Conservation (phyloP, 1,140 invertebrate species). For the Magallana ariakensis region DNA sequence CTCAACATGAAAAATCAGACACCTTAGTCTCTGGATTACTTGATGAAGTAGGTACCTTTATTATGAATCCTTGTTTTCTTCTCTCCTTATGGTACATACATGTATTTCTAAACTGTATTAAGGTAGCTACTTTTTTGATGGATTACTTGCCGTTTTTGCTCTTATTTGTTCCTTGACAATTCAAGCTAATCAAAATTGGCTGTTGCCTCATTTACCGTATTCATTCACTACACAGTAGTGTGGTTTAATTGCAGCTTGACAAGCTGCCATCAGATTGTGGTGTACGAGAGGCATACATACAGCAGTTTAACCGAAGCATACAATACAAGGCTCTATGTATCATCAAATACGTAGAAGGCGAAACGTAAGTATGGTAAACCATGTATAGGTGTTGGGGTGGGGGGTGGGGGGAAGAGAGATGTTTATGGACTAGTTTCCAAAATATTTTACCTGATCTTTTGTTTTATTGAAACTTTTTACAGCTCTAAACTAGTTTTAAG, state of each 20-base stretch:
- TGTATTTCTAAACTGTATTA: background rate
- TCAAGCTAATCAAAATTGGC: background rate
- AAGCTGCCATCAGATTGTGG: constrained; percentile 70
- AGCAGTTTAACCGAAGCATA: constrained; percentile 68
- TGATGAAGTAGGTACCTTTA: constrained; percentile 66
- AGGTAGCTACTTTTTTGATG: background rate
- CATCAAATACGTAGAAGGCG: constrained; percentile 72
- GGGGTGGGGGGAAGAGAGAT: background rate
- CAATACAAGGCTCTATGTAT: constrained; percentile 71
- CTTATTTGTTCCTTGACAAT: background rate
- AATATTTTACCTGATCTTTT: too few relatives aligned
- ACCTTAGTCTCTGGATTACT: constrained; percentile 67
- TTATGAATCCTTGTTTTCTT: background rate
- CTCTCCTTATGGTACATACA: background rate
- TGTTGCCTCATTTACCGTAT: background rate
- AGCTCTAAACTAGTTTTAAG: too few relatives aligned
- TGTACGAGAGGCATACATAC: constrained; percentile 68
- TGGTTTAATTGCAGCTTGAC: constrained; percentile 61
- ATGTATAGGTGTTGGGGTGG: background rate
- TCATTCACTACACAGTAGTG: background rate
- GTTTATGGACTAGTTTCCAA: too few relatives aligned
- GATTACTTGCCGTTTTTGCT: background rate
- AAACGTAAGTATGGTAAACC: constrained; percentile 69
- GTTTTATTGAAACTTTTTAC: too few relatives aligned
- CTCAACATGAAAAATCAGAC: constrained; percentile 61